Evolutionary conservation across 2,797 vertebrate species (phyloP).

Genomic region (Melanotaenia boesemani): DNA sequence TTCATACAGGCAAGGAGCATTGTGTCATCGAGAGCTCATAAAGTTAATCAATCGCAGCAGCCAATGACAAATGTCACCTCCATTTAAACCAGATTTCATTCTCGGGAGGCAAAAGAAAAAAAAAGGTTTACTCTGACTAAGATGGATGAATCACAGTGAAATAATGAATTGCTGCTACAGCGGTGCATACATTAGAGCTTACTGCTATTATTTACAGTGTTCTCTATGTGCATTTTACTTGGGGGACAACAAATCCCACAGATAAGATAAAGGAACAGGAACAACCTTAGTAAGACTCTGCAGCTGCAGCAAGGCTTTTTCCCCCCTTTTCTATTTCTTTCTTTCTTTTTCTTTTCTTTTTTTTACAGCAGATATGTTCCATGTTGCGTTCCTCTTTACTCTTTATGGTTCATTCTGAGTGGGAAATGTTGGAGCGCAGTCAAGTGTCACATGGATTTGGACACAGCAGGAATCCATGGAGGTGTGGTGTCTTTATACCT

Average conservation of each 20-base stretch:
- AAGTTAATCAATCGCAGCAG: conserved; percentile 70
- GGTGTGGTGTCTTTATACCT: conserved; percentile 31
- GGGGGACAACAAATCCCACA: conserved; percentile 25
- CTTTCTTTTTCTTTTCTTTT: neutral
- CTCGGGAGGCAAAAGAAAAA: conserved; percentile 42
- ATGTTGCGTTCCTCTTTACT: conserved; percentile 33
- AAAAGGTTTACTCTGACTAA: conserved; percentile 50
- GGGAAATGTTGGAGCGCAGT: conserved; percentile 54
- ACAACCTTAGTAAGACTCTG: conserved; percentile 9
- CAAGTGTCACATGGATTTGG: conserved; percentile 52
- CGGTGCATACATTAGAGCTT: conserved; percentile 2
- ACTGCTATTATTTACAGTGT: conserved; percentile 20
- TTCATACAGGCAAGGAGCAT: conserved; percentile 56
- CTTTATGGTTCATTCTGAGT: conserved; percentile 53
- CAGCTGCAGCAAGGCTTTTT: conserved; percentile 27
- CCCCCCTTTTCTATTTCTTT: neutral
- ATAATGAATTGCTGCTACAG: conserved; percentile 44
- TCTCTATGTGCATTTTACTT: conserved; percentile 17
- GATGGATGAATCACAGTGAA: conserved; percentile 47
- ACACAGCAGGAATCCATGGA: conserved; percentile 45
- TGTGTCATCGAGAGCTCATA: conserved; percentile 53
- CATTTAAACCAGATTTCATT: conserved; percentile 51
- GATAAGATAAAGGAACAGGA: conserved; percentile 14
- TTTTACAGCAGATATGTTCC: conserved; percentile 28
- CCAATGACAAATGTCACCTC: conserved; percentile 55